Conservation (phyloP, 1,140 invertebrate genomes). For the Hypsibius dujardini region DNA sequence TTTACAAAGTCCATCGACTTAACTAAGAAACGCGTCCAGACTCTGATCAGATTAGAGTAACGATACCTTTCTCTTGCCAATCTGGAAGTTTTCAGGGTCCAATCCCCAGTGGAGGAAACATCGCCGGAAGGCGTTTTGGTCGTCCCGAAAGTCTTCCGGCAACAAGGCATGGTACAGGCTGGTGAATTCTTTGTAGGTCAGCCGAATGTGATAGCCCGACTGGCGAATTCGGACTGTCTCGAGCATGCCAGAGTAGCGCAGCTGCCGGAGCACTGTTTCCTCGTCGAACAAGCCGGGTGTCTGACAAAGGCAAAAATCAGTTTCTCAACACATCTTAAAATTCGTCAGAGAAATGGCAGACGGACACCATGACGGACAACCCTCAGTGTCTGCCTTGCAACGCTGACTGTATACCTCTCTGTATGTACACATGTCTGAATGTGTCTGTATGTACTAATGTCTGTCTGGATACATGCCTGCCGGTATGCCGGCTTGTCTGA, state of each 20-base stretch:
- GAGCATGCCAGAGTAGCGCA: constrained; percentile 83
- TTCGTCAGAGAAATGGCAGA: too few species aligned
- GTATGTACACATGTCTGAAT: too few species aligned
- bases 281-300: constrained; percentile 78
- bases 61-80: constrained; percentile 62
- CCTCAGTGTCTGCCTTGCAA: too few species aligned
- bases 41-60: too few species aligned
- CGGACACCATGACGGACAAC: too few species aligned
- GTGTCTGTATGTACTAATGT: too few species aligned
- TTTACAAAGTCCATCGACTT: too few species aligned
- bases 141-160: constrained; percentile 54
- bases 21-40: too few species aligned
- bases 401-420: too few species aligned
- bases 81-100: constrained; percentile 72
- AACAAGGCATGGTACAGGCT: constrained; percentile 74
- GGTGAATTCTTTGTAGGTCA: constrained; percentile 84
- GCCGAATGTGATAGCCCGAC: constrained; percentile 78
- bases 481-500: too few species aligned
- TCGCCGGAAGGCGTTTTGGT: constrained; percentile 47
- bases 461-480: too few species aligned
- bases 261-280: constrained; percentile 68
- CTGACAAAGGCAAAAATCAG: constrained; percentile 33
- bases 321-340: too few species aligned
- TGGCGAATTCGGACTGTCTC: constrained; percentile 85
- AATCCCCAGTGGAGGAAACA: constrained; percentile 60